Conservation (phyloP, 2,888 invertebrate species). For the Ametastegia equiseti region DNA sequence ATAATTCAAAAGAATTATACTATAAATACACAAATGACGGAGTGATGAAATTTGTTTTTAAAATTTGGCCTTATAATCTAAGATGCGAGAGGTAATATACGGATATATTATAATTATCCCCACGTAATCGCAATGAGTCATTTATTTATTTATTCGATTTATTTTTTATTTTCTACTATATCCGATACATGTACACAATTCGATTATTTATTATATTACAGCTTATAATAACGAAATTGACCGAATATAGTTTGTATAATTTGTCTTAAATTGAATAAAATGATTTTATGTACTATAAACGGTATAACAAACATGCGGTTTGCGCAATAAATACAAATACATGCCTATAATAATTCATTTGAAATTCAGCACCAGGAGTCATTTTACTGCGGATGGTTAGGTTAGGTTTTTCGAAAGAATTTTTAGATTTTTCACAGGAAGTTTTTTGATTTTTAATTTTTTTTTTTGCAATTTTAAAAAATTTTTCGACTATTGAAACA, state of each 20-base stretch:
- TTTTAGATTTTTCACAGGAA: no score
- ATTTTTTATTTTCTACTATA: slow-evolving; percentile 28
- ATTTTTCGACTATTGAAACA: no score
- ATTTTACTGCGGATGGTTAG: no score
- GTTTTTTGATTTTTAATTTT: no score
- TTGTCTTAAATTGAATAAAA: slow-evolving; percentile 27
- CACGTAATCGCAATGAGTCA: background rate
- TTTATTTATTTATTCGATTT: slow-evolving; percentile 25
- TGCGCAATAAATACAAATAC: background rate
- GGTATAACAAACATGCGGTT: background rate
- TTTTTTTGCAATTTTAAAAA: no score
- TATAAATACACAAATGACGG: background rate
- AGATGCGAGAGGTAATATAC: background rate
- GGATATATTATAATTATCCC: no score
- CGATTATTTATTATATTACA: background rate
- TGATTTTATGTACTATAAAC: slow-evolving; percentile 7
- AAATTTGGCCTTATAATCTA: background rate
- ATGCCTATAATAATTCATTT: no score
- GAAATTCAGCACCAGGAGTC: no score
- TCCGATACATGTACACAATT: slow-evolving; percentile 4
- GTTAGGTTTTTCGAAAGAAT: no score
- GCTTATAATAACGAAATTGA: background rate
- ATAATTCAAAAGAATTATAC: background rate
- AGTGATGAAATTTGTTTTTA: background rate
- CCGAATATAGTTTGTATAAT: background rate